Evolutionary conservation across 1,140 invertebrate genomes (phyloP), one percentile per base, ranked within the genome.

Genomic region (Anthonomus grandis): DNA sequence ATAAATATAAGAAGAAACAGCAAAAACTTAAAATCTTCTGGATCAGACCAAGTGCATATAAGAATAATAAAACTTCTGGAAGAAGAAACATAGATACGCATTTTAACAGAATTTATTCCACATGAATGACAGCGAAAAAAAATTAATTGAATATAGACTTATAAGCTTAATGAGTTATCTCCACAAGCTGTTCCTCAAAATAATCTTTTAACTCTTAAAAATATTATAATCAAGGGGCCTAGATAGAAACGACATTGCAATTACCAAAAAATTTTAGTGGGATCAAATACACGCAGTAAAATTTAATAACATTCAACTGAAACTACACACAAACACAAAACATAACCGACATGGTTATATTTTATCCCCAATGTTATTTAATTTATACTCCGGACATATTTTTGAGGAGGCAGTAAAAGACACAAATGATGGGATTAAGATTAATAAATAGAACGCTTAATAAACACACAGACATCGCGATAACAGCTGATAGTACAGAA

Each of bases 1-100:
- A n/a, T n/a, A n/a, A n/a, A n/a, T n/a, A n/a, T n/a, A n/a, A n/a
- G n/a, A n/a, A n/a, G n/a, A n/a, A n/a, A n/a, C n/a, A n/a, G n/a
- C n/a, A n/a, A n/a, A n/a, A n/a, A n/a, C n/a, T 31, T 9, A 48
- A 36, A 27, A 48, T 27, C 46, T 31, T 9, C 46, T 36, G 21
- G 46, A 48, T 25, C 24, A 36, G 21, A 48, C 31, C 8, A 48
- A 36, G 17, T 48, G 12, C 42, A 8, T 25, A 45, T 19, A 45
- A 21, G 23, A 45, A 45, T 45, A 45, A 8, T 45, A 45, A 27
- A 48, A 48, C 46, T 48, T 36, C 19, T 48, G 15, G 46, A 48
- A 36, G 15, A 27, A 48, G 22, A 48, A 45, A 45, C 13, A 13
- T 41, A 41, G 5, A 41, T 41, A 13, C 13, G 5, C 38, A 31